Evolutionary conservation across 2,113 vertebrate species (phyloP), one percentile per base, ranked within the genome.

Genomic region (Actenoides lindsayi): DNA sequence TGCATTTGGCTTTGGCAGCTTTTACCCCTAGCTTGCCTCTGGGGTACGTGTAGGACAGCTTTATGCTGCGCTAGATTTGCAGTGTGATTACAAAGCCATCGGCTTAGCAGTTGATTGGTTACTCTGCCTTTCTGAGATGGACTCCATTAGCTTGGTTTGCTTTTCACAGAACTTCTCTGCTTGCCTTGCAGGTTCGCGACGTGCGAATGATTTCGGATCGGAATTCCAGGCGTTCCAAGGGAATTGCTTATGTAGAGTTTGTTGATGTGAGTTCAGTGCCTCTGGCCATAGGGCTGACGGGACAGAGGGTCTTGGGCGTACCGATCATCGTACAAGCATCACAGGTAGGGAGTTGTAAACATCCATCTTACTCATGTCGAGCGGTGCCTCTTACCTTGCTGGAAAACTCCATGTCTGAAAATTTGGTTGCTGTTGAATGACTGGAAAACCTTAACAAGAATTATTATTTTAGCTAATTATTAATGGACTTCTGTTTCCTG

Each of bases 241-340:
- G 99, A 96, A 99, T 99, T 91, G 99, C 99, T 73, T 99, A 99
- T 83, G 99, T 99, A 39, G 99, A 99, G 83, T 99, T 99, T 91
- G 98, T 99, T 46, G 99, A 99, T 94, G 98, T 99, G 57, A 99
- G 98, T 77, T 99, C 99, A n/a, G 99, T 99, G 83, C 99, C 99
- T 93, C 98, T 99, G 91, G 99, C 99, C 68, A 99, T 99, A 89
- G 99, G 99, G 81, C 97, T 99, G 80, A 99, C 99, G 48, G 99
- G 99, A 23, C 99, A 99, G 94, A 99, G 99, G 86, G 98, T 99
- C 77, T 97, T 99, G 97, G 99, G 99, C 56, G 99, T 99, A 64
- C 99, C 99, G 44, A 99, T 99, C 94, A 99, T 99, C 60, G 99
- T 99, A 9, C 99, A 99, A 86, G 99, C 99, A 53, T 99, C 99